Evolutionary conservation across 2,888 invertebrate genomes (phyloP), one percentile per base, ranked within the genome.

Genomic region (Habroteleia sp.): DNA sequence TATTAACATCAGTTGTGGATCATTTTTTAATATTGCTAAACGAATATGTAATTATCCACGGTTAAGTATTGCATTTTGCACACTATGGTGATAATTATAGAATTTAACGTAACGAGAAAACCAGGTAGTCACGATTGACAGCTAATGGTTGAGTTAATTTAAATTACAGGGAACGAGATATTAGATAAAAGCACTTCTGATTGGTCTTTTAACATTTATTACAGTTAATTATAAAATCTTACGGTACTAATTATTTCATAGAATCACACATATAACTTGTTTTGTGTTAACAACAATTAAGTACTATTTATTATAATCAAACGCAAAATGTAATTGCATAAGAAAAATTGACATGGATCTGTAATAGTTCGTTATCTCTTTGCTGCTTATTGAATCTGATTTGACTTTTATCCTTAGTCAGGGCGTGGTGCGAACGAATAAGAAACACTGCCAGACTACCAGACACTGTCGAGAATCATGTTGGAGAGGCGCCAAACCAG

Each of bases 381-480:
- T 10, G 37, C 44, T n/a, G 16, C 14, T 41, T 41, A 63, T 69
- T 69, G 58, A 52, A 42, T 52, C 52, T 69, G 41, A 68, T 69
- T 29, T 20, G 20, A 56, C 23, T 56, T 56, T 56, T 56, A 13
- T 54, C 27, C 20, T 23, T 16, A 94, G 95, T 0, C 94, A 95
- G 92, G 95, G 95, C 10, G 95, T 95, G 1, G 95, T 96, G 7
- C 91, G 94, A 77, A 96, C 96, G 5, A 95, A 94, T 84, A 94
- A 96, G 89, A 96, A 96, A 87, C 95, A 96, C 84, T 97, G 97
- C 84, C 96, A 96, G 85, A 96, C 96, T 20, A 97, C 96, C 0
- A 91, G 96, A 72, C 96, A 96, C 89, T 97, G 96, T 87, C 92
- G 96, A 16, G 96, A 97, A 87, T 94, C 95, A 1, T 97, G 96